Conservation (phyloP, 2,113 vertebrate genomes). For the Myxocyprinus asiaticus region DNA sequence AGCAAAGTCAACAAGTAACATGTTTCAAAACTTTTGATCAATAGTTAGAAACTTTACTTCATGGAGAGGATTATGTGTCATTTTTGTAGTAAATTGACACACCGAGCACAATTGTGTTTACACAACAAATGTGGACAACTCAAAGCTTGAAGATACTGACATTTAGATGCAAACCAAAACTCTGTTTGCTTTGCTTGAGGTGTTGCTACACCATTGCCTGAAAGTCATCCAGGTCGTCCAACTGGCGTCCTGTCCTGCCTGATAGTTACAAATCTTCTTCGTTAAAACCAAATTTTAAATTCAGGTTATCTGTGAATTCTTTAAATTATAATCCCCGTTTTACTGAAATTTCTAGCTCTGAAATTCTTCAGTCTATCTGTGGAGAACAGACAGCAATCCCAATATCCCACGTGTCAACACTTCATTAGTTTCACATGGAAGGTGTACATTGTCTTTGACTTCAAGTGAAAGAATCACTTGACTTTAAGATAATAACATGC, state of each 20-base stretch:
- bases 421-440: not conserved
- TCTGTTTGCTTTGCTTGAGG: slow-evolving; percentile 53
- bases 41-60: not conserved
- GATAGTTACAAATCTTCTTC: no score
- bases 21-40: not conserved
- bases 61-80: slow-evolving; percentile 31
- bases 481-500: not conserved
- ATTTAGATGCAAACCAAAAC: slow-evolving; percentile 56
- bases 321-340: not conserved
- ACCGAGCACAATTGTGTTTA: slow-evolving; percentile 54
- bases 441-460: no score
- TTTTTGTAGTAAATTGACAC: slow-evolving; percentile 47
- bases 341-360: not conserved
- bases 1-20: not conserved
- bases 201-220: slow-evolving; percentile 46
- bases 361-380: not conserved
- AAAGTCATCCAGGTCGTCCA: slow-evolving; percentile 57
- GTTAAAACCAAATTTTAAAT: no score
- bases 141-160: slow-evolving; percentile 40
- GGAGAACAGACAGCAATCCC: no score
- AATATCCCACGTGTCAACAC: slow-evolving; percentile 16
- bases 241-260: slow-evolving; percentile 6
- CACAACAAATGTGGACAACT: slow-evolving; percentile 57
- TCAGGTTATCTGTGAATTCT: not conserved
- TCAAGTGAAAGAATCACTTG: slow-evolving; percentile 13